Base-by-base conservation (phyloP, 2,797 vertebrate species). In the Molossus alvarezi region DNA sequence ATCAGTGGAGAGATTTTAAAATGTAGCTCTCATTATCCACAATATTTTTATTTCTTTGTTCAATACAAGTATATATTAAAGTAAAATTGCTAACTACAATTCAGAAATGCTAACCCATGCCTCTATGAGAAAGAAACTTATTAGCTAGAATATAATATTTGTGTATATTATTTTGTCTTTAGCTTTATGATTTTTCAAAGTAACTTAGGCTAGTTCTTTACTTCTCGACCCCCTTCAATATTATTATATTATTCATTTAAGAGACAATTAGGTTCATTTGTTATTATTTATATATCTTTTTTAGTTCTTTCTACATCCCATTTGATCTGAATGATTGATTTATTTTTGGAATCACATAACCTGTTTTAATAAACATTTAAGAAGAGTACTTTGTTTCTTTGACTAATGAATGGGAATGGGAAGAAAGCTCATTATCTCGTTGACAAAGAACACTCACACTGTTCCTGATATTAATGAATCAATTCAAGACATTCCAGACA, bases 381-480 rank as follows among this genome's bases (percentile, higher is more conserved):
- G 67, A 90, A 80, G 13, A 94, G 7, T 85, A 73, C 12, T 96
- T 83, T 86, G 79, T 90, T 91, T 92, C 86, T 89, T 60, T 65
- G 41, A 53, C 45, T 88, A 87, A 93, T 89, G 53, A 94, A 95
- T 80, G 18, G 23, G 67, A 97, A 91, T 60, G 21, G 72, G 29
- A 93, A 93, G 69, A 96, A 95, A 96, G 88, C 2, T 91, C 62
- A 96, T 18, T 90, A 92, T 86, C 71, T 91, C 72, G 48, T 87
- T 90, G 41, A 95, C 73, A 91, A 92, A 85, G 67, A 93, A 94
- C 67, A 91, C 17, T 69, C 27, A 72, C 27, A 96, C 41, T 81
- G 77, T 95, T 90, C 55, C 87, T 95, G 79, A 75, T 80, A 92
- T 73, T 96, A 95, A 97, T 84, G 23, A 95, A 97, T 96, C 82